Evolutionary conservation across 2,888 invertebrate genomes (phyloP).

Genomic region (Stenchaetothrips biformis): DNA sequence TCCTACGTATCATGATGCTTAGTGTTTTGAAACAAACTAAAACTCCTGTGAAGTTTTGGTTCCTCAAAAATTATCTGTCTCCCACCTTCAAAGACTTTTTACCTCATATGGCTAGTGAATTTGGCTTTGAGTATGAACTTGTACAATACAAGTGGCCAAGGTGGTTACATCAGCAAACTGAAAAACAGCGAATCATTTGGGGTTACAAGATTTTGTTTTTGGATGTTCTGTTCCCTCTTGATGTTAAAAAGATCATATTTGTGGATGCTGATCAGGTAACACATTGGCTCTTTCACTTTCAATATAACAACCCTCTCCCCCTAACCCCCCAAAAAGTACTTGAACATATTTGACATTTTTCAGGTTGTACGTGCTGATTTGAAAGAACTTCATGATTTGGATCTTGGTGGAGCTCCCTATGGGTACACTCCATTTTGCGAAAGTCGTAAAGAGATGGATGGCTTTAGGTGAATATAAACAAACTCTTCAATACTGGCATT

Average conservation of each 20-base stretch:
- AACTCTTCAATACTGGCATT: no score
- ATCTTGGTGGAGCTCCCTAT: conserved; percentile 92
- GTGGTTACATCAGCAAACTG: conserved; percentile 97
- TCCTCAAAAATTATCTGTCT: conserved; percentile 96
- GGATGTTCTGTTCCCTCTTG: conserved; percentile 95
- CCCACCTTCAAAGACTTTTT: conserved; percentile 94
- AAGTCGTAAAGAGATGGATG: conserved; percentile 96
- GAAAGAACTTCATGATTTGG: conserved; percentile 84
- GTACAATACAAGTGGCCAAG: conserved; percentile 99
- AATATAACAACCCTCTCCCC: neutral
- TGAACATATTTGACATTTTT: conserved; percentile 32
- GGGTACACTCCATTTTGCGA: conserved; percentile 99
- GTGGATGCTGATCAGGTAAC: conserved; percentile 97
- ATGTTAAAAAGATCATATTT: conserved; percentile 97
- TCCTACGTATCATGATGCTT: conserved; percentile 97
- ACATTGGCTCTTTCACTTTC: neutral
- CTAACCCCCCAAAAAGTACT: neutral
- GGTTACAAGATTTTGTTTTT: conserved; percentile 99
- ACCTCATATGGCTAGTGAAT: conserved; percentile 92
- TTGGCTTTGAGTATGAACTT: conserved; percentile 94
- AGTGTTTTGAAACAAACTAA: conserved; percentile 94
- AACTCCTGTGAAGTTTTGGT: conserved; percentile 98
- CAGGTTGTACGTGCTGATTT: conserved; percentile 90
- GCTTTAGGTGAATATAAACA: conserved; percentile 63
- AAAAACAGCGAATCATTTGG: conserved; percentile 99